Conservation (phyloP, 2,888 invertebrate genomes). For the Parnassius mnemosyne region DNA sequence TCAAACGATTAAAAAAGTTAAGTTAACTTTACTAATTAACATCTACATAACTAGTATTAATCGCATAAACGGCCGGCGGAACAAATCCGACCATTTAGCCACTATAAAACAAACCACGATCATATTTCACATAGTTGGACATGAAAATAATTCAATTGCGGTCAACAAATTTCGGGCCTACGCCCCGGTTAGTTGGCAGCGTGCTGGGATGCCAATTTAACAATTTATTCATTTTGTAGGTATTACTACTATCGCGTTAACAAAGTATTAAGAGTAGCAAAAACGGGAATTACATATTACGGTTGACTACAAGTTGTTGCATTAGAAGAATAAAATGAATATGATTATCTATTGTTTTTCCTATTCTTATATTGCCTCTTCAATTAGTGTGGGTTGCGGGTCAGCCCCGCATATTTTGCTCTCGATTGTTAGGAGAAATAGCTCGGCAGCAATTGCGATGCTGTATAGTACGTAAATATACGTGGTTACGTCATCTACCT, state of each 20-base stretch:
- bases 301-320: neutral
- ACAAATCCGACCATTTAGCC: conserved; percentile 23
- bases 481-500: conserved; percentile 9
- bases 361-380: conserved; percentile 14
- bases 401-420: conserved; percentile 11
- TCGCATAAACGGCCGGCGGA: conserved; percentile 3
- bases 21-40: neutral
- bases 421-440: conserved; percentile 16
- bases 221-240: conserved; percentile 3
- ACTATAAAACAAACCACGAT: conserved; percentile 14
- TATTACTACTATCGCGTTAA: neutral
- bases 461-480: conserved; percentile 6
- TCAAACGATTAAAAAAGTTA: no score
- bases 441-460: conserved; percentile 6
- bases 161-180: conserved; percentile 24
- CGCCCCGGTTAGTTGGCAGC: conserved; percentile 10
- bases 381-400: conserved; percentile 20
- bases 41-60: conserved; percentile 1
- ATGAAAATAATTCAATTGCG: conserved; percentile 30
- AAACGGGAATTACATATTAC: neutral
- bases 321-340: conserved; percentile 4
- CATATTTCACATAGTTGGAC: conserved; percentile 25
- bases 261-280: neutral
- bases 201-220: neutral
- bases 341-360: conserved; percentile 12